Percentiles rank a stretch among this genome's conserved stretches.
phyloP scores from a whole-genome alignment of 2,888 invertebrate genomes.

The Lasioglossum vierecki region DNA sequence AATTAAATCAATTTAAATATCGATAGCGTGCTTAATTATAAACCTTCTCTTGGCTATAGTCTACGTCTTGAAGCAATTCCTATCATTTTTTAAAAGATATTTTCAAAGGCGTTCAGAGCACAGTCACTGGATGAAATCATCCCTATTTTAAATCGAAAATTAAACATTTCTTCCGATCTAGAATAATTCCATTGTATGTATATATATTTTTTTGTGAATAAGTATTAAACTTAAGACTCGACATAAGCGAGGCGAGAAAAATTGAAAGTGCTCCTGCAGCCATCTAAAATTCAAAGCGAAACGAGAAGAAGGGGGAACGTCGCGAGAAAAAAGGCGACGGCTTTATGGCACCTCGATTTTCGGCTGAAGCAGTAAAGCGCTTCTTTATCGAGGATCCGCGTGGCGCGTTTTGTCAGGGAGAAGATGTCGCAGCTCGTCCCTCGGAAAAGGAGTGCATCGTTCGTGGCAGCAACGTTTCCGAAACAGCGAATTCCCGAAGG shows the following conservation, averaged over 20 bases:
- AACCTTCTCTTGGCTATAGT: too few relatives aligned
- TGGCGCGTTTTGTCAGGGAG: background rate
- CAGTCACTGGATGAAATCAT: too few relatives aligned
- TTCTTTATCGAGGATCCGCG: background rate
- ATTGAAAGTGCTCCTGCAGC: background rate
- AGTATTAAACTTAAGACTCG: background rate
- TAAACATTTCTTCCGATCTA: too few relatives aligned
- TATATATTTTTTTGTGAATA: too few relatives aligned
- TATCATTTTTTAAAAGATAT: too few relatives aligned
- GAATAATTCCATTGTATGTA: too few relatives aligned
- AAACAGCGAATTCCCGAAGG: conserved; percentile 38
- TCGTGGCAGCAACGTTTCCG: background rate
- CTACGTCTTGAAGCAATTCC: too few relatives aligned
- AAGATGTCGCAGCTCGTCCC: background rate
- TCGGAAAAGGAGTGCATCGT: background rate
- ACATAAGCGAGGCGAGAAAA: background rate
- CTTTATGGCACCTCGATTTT: background rate
- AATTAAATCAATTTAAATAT: background rate
- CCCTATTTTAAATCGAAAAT: too few relatives aligned
- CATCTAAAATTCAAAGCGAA: background rate
- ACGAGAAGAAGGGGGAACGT: background rate
- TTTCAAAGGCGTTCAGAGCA: too few relatives aligned
- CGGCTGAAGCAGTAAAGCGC: background rate
- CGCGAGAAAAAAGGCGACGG: background rate
- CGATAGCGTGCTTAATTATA: background rate